A percentile compares a stretch with the other conserved stretches of the same genome.
Evolutionary conservation across 64 coral and sea anemone species (phyloP).

Genomic region (Pocillopora damicornis): DNA sequence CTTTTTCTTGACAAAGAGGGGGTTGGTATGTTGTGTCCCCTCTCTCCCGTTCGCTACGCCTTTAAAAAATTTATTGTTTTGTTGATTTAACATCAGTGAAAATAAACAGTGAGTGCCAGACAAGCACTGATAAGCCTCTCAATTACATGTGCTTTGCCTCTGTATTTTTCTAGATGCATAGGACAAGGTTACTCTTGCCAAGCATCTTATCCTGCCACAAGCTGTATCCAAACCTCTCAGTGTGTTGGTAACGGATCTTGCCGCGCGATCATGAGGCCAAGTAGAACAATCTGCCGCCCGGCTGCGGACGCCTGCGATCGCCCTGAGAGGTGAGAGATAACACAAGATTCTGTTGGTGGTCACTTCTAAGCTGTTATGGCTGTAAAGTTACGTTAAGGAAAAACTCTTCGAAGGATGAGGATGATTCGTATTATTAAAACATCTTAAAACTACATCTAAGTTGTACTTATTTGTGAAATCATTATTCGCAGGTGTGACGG

Average conservation of each 20-base stretch:
- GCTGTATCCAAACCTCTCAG: constrained; percentile 64
- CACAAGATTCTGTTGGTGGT: too few relatives aligned
- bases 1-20: too few relatives aligned
- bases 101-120: too few relatives aligned
- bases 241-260: constrained; percentile 92
- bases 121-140: background rate
- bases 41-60: too few relatives aligned
- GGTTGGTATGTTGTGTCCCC: too few relatives aligned
- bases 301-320: constrained; percentile 75
- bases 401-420: too few relatives aligned
- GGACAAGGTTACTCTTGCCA: constrained; percentile 72
- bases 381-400: background rate
- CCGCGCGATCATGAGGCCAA: constrained; percentile 32
- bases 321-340: constrained; percentile 68
- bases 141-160: background rate
- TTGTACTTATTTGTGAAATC: background rate
- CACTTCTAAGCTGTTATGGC: background rate
- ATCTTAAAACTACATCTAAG: too few relatives aligned
- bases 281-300: constrained; percentile 69
- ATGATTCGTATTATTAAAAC: too few relatives aligned
- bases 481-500: constrained; percentile 74
- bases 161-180: constrained; percentile 23
- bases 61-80: too few relatives aligned
- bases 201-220: constrained; percentile 64
- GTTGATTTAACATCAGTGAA: too few relatives aligned